Conservation (phyloP, 2,797 vertebrate genomes). For the Pseudochirops cupreus region DNA sequence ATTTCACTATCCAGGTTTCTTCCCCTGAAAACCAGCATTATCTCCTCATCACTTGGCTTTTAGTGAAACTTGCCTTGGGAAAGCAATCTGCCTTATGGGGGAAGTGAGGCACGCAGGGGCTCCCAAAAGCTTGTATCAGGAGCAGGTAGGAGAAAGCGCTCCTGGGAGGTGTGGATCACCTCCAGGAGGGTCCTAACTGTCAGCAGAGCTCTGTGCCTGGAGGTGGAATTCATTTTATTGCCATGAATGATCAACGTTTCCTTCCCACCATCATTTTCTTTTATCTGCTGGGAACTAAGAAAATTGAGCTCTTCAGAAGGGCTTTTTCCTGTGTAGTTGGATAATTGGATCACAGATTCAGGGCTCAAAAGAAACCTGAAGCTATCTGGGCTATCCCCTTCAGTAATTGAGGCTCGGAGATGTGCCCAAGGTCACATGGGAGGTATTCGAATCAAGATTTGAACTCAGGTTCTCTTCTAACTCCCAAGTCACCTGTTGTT, state of each 20-base stretch:
- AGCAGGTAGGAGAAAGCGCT: background rate
- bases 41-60: background rate
- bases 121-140: background rate
- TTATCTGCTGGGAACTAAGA: background rate
- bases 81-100: slow-evolving; percentile 1
- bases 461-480: background rate
- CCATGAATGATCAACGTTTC: background rate
- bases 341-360: no score
- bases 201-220: fast-evolving
- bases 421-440: background rate
- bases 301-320: background rate
- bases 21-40: slow-evolving; percentile 35
- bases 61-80: background rate
- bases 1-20: slow-evolving; percentile 23
- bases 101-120: background rate
- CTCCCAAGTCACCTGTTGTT: background rate
- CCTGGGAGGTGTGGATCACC: fast-evolving
- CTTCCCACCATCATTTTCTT: background rate
- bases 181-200: background rate
- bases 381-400: background rate
- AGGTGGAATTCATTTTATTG: background rate
- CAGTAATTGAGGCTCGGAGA: background rate
- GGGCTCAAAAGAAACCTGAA: no score
- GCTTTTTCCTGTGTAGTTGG: background rate
- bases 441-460: no score